phyloP scores from a whole-genome alignment of 2,888 invertebrate species.

The Oligia fasciuncula region DNA sequence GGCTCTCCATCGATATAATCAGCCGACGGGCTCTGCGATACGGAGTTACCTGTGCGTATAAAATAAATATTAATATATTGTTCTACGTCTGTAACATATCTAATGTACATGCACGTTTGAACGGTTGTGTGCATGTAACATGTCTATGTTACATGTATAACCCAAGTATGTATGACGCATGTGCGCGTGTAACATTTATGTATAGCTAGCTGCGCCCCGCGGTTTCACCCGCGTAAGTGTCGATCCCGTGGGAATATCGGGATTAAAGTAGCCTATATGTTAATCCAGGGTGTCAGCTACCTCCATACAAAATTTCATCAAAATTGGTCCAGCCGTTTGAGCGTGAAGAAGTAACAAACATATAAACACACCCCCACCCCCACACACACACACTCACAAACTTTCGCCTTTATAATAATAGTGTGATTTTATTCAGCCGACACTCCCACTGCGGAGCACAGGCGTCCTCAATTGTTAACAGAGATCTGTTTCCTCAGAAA shows the following conservation, averaged over 20 bases:
- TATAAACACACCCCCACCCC: too few species aligned
- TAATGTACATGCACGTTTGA: neutral
- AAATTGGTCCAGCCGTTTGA: too few species aligned
- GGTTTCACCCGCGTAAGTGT: too few species aligned
- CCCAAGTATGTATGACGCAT: neutral
- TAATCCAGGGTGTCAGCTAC: too few species aligned
- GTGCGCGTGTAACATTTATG: neutral
- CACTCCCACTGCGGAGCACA: too few species aligned
- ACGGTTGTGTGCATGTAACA: neutral
- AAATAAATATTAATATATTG: neutral
- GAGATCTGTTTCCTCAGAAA: neutral
- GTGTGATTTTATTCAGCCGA: neutral
- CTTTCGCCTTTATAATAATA: too few species aligned
- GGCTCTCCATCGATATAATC: conserved; percentile 78
- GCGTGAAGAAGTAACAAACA: too few species aligned
- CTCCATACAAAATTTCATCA: too few species aligned
- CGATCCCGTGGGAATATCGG: too few species aligned
- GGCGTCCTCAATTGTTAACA: neutral
- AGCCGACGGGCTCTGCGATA: conserved; percentile 77
- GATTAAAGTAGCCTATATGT: too few species aligned
- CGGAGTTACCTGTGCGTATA: conserved; percentile 82
- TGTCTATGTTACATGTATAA: neutral
- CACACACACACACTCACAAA: too few species aligned
- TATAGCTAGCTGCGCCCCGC: too few species aligned
- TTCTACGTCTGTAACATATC: neutral